Evolutionary conservation across 2,888 invertebrate species (phyloP).

Genomic region (Zhengitettix transpicula): DNA sequence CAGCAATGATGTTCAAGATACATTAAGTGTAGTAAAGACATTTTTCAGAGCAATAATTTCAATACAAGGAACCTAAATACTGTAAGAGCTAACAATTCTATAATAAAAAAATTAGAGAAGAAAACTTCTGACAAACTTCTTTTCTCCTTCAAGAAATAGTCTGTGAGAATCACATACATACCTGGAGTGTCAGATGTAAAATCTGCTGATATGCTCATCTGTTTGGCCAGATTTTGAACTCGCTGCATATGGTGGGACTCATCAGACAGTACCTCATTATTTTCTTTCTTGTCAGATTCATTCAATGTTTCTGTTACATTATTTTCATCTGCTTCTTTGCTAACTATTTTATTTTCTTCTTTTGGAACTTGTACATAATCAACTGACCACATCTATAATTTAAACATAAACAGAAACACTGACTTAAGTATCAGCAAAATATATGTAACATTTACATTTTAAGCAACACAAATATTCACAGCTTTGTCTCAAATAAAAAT

Average conservation of each 20-base stretch:
- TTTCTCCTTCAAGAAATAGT: too few relatives aligned
- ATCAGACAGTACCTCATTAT: slow-evolving; percentile 22
- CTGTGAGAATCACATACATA: slow-evolving; percentile 16
- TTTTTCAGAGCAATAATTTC: too few relatives aligned
- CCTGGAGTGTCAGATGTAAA: slow-evolving; percentile 22
- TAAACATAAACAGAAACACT: neutral
- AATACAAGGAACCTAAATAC: too few relatives aligned
- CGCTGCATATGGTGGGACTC: slow-evolving; percentile 27
- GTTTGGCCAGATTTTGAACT: slow-evolving; percentile 54
- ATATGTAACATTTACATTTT: too few relatives aligned
- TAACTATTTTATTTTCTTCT: slow-evolving; percentile 25
- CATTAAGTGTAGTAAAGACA: too few relatives aligned
- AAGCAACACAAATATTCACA: too few relatives aligned
- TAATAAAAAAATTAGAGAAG: too few relatives aligned
- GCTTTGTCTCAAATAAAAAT: too few relatives aligned
- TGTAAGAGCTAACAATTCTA: too few relatives aligned
- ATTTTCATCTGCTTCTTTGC: slow-evolving; percentile 8
- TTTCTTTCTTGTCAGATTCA: slow-evolving; percentile 17
- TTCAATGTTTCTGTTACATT: slow-evolving; percentile 16
- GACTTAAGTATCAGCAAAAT: too few relatives aligned
- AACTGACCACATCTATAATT: slow-evolving; percentile 83
- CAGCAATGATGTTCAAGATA: too few relatives aligned
- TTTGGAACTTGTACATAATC: slow-evolving; percentile 78
- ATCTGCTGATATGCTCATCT: slow-evolving; percentile 59
- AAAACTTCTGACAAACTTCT: too few relatives aligned